Evolutionary conservation across 2,113 vertebrate species (phyloP), one percentile per base, ranked within the genome.

Genomic region (Egretta garzetta): DNA sequence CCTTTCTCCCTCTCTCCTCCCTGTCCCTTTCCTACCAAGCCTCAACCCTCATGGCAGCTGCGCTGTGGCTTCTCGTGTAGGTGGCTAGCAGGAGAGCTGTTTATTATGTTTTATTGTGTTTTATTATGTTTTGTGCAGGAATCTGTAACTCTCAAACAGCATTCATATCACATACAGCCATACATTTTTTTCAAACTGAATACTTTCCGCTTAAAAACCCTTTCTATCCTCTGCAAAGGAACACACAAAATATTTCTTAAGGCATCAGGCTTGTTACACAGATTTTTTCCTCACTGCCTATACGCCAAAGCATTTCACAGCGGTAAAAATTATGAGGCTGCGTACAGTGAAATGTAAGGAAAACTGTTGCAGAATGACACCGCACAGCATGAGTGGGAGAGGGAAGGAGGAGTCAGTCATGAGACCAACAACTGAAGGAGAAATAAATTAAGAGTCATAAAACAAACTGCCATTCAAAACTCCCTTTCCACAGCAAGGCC

Each of bases 361-460:
- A 97, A 96, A 84, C 84, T 94, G 91, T 52, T 91, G 77, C 50
- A 86, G 89, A 92, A 75, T 8, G 59, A 72, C 58, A 83, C 53
- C 0, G 45, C 80, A 64, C 66, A 66, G 73, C 1, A 0, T 43
- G 91, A 88, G 88, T 80, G 63, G 80, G 91, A 94, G 84, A 85
- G 53, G 60, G 70, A 88, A 84, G 83, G 75, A 88, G 86, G 49
- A 96, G 86, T 80, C 91, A 80, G 62, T 72, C 89, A 73, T 64
- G n/a, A 93, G 84, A 89, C 66, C 77, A 90, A n/a, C 77, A 91
- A 85, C 73, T 80, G 80, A 82, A 87, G 80, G 70, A 92, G 86
- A 93, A 90, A 95, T 93, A 93, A 94, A 96, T 96, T 93, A 93
- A 79, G 64, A 94, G 80, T 72, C 95, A 95, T 94, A 87, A 96